Conservation (phyloP, 2,113 vertebrate genomes). For the Struthidea cinerea region DNA sequence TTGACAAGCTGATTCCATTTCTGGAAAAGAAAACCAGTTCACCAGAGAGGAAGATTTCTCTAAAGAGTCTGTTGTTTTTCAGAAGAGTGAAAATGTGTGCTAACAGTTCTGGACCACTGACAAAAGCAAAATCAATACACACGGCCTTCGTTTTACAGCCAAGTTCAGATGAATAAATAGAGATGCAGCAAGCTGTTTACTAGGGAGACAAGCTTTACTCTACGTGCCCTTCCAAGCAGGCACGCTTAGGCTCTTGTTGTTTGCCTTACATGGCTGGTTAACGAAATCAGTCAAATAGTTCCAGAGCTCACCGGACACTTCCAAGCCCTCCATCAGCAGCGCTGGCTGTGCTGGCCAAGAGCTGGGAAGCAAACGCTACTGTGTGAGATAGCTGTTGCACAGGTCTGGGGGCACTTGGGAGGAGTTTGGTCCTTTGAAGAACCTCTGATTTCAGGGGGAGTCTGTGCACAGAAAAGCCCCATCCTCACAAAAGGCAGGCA, state of each 20-base stretch:
- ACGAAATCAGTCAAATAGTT: background rate
- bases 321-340: background rate
- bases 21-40: slow-evolving; percentile 18
- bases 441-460: background rate
- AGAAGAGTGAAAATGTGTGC: slow-evolving; percentile 68
- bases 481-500: background rate
- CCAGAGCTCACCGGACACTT: background rate
- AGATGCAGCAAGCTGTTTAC: slow-evolving; percentile 48
- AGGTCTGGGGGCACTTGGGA: background rate
- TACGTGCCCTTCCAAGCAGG: background rate
- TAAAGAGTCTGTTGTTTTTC: slow-evolving; percentile 70
- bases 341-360: background rate
- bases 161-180: slow-evolving; percentile 62
- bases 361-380: background rate
- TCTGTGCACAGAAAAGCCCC: background rate
- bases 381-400: background rate
- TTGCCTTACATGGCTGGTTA: background rate
- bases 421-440: background rate
- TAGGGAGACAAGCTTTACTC: background rate
- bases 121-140: slow-evolving; percentile 72
- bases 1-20: slow-evolving; percentile 19
- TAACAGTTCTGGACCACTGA: slow-evolving; percentile 66
- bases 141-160: slow-evolving; percentile 41
- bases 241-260: background rate
- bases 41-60: slow-evolving; percentile 24